Conservation (phyloP, 64 coral and sea anemone species). For the Exaiptasia diaphana region DNA sequence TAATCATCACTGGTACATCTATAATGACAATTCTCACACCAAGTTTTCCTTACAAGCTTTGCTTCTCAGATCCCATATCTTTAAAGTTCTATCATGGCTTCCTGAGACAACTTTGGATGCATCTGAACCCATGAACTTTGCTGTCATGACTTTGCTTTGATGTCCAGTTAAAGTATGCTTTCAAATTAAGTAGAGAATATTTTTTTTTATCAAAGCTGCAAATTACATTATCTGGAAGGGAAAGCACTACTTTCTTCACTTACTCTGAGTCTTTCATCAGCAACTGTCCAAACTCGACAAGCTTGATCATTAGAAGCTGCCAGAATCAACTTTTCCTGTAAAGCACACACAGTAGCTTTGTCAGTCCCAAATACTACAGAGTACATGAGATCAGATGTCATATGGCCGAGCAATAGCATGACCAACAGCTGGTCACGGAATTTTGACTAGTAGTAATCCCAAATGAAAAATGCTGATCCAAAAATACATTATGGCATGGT, state of each 20-base stretch:
- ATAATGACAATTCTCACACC: no score
- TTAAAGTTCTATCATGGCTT: conserved; percentile 91
- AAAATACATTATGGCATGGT: no score
- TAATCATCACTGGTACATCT: no score
- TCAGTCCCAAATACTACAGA: no score
- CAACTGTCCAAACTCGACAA: conserved; percentile 86
- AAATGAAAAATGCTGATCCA: no score
- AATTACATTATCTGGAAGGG: not conserved
- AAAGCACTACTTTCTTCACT: not conserved
- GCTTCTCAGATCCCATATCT: conserved; percentile 95
- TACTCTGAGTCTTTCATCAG: conserved; percentile 89
- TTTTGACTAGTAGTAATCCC: no score
- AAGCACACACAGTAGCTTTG: no score
- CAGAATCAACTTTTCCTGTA: conserved; percentile 91
- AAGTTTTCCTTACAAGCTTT: conserved; percentile 77
- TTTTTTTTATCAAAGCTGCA: not conserved
- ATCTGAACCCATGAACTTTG: conserved; percentile 85
- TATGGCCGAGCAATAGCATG: no score
- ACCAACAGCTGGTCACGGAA: no score
- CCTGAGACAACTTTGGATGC: conserved; percentile 92
- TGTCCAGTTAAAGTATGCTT: conserved; percentile 95
- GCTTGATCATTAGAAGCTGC: conserved; percentile 91
- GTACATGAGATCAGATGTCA: no score
- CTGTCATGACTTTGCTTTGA: conserved; percentile 76
- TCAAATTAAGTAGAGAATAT: not conserved